phyloP scores from a whole-genome alignment of 2,113 vertebrate genomes.

The Microcebus murinus region DNA sequence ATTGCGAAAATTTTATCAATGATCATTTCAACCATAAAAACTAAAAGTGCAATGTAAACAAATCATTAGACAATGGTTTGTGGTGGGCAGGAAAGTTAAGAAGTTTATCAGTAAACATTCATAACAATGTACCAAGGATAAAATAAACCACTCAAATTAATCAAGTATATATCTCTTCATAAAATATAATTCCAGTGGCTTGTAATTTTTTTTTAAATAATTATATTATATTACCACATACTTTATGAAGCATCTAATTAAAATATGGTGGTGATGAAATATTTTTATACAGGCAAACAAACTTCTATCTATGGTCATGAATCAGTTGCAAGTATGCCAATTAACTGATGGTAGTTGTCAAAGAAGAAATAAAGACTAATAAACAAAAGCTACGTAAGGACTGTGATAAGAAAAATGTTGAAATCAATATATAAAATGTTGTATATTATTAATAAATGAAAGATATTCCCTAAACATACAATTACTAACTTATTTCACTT shows the following conservation, averaged over 20 bases:
- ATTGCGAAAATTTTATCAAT: neutral
- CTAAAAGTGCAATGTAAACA: neutral
- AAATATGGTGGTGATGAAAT: constrained; percentile 36
- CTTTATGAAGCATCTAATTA: constrained; percentile 57
- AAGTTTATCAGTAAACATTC: constrained; percentile 19
- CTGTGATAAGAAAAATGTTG: neutral
- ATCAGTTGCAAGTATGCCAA: constrained; percentile 39
- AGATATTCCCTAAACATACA: neutral
- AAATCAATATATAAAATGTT: neutral
- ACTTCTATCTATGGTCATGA: neutral
- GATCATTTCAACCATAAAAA: neutral
- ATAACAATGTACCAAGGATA: neutral
- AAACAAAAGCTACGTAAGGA: constrained; percentile 14
- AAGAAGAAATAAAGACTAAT: constrained; percentile 14
- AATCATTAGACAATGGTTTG: neutral
- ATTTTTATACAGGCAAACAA: constrained; percentile 1
- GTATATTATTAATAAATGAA: neutral
- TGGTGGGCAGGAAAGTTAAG: neutral
- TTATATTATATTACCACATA: neutral
- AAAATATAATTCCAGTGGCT: neutral
- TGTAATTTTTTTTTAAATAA: neutral
- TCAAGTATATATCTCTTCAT: neutral
- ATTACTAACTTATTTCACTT: neutral
- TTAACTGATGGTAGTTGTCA: neutral
- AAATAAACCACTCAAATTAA: constrained; percentile 33